Evolutionary conservation across 1,140 invertebrate species (phyloP).

Genomic region (Zaprionus ornatus): DNA sequence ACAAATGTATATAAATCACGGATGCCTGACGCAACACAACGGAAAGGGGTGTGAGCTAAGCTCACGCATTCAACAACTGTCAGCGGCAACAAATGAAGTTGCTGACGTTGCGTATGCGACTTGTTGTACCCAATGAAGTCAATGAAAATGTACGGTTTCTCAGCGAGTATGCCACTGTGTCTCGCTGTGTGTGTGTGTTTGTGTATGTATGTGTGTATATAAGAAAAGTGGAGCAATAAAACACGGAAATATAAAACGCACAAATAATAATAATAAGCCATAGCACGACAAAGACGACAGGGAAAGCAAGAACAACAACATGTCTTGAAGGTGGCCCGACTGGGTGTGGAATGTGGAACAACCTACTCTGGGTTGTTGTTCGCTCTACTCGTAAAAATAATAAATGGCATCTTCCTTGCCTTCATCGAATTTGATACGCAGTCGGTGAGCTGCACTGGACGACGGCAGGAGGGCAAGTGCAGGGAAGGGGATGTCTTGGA

Average conservation of each 20-base stretch:
- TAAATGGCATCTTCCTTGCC: constrained; percentile 64
- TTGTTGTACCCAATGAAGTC: constrained; percentile 48
- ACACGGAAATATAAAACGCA: constrained; percentile 82
- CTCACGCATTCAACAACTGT: constrained; percentile 63
- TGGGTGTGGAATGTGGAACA: constrained; percentile 25
- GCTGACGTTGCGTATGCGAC: constrained; percentile 56
- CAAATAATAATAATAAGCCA: constrained; percentile 81
- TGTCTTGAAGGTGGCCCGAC: constrained; percentile 37
- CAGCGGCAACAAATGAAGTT: constrained; percentile 72
- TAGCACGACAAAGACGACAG: constrained; percentile 36
- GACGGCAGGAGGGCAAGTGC: not conserved
- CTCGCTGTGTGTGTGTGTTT: constrained; percentile 13
- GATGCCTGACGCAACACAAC: not conserved
- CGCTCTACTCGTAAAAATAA: constrained; percentile 74
- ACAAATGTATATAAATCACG: constrained; percentile 65
- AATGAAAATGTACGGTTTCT: constrained; percentile 53
- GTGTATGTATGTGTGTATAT: constrained; percentile 23
- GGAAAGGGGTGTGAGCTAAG: constrained; percentile 27
- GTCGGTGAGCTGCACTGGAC: constrained; percentile 6
- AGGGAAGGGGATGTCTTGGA: not conserved
- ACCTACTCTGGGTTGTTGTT: constrained; percentile 21
- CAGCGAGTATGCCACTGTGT: constrained; percentile 4
- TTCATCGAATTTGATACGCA: constrained; percentile 74
- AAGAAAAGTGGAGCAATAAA: constrained; percentile 77
- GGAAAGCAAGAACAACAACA: constrained; percentile 56